Evolutionary conservation across 1,140 invertebrate species (phyloP).

Genomic region (Eupeodes corollae): DNA sequence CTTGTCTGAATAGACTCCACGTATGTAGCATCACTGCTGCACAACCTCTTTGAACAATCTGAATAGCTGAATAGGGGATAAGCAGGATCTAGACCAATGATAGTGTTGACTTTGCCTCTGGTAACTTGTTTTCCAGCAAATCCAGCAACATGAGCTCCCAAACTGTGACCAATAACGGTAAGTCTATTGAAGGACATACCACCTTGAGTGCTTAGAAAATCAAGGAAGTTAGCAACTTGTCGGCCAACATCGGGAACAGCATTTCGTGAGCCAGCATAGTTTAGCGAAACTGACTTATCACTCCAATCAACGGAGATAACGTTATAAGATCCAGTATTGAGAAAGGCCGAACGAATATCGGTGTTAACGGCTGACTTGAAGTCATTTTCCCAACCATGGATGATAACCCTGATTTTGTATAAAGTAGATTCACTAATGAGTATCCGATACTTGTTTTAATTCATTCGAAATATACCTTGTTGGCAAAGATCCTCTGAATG

Average conservation of each 20-base stretch:
- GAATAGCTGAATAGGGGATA: conserved; percentile 13
- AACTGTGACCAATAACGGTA: conserved; percentile 26
- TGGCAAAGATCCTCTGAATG: not conserved
- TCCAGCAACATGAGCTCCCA: conserved; percentile 23
- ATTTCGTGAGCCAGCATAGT: not conserved
- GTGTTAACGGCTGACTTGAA: not conserved
- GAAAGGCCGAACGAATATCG: conserved; percentile 22
- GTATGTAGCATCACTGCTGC: conserved; percentile 15
- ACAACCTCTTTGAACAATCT: conserved; percentile 24
- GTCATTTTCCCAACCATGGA: conserved; percentile 2
- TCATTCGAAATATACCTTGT: conserved; percentile 7
- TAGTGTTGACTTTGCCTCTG: conserved; percentile 10
- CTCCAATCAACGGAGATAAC: conserved; percentile 41
- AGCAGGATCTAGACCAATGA: conserved; percentile 34
- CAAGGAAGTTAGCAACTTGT: conserved; percentile 14
- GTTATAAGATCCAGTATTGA: conserved; percentile 36
- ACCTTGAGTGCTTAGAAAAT: conserved; percentile 14
- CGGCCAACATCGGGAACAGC: conserved; percentile 5
- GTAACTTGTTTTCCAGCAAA: conserved; percentile 23
- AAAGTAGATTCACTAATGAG: not conserved
- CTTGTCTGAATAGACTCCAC: conserved; percentile 41
- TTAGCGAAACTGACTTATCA: not conserved
- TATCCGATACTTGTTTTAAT: not conserved
- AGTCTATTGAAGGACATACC: conserved; percentile 14
- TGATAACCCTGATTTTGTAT: not conserved